phyloP scores from a whole-genome alignment of 2,797 vertebrate genomes.

The Lacerta bilineata region DNA sequence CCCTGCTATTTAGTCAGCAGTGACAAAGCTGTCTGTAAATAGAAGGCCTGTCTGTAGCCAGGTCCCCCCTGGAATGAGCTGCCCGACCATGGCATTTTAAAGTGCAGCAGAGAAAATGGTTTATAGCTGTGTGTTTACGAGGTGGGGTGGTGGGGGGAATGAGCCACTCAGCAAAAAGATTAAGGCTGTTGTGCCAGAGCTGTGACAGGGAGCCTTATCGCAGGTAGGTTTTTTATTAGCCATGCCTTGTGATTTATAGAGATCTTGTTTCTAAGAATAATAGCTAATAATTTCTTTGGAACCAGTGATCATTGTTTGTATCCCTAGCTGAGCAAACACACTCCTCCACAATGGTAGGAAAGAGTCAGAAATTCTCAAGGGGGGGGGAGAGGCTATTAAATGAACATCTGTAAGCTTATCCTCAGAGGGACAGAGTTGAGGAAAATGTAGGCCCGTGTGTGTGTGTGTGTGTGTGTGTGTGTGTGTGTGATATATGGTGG shows the following conservation, averaged over 20 bases:
- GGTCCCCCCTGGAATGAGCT: neutral
- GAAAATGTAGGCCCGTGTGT: neutral
- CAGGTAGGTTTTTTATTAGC: constrained; percentile 5
- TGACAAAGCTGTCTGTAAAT: neutral
- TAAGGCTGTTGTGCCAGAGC: neutral
- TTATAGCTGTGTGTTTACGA: neutral
- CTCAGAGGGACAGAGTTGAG: rapidly evolving
- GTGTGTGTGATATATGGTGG: neutral
- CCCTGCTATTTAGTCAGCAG: neutral
- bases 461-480: neutral
- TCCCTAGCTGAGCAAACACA: neutral
- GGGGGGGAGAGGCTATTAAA: neutral
- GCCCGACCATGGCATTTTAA: rapidly evolving
- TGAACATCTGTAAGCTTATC: neutral
- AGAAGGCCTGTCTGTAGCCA: constrained; percentile 1
- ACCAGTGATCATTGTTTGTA: neutral
- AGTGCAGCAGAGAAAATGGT: neutral
- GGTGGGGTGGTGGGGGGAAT: neutral
- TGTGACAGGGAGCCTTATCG: neutral
- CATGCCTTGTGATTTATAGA: neutral
- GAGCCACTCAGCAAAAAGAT: neutral
- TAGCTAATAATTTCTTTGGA: constrained; percentile 22
- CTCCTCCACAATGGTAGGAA: rapidly evolving
- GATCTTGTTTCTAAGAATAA: constrained; percentile 26
- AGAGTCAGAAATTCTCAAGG: neutral